These are phyloP conservation scores for Menura novaehollandiae DNA, from an alignment of 2,113 vertebrate genomes.

Conservation along the genomic window DNA sequence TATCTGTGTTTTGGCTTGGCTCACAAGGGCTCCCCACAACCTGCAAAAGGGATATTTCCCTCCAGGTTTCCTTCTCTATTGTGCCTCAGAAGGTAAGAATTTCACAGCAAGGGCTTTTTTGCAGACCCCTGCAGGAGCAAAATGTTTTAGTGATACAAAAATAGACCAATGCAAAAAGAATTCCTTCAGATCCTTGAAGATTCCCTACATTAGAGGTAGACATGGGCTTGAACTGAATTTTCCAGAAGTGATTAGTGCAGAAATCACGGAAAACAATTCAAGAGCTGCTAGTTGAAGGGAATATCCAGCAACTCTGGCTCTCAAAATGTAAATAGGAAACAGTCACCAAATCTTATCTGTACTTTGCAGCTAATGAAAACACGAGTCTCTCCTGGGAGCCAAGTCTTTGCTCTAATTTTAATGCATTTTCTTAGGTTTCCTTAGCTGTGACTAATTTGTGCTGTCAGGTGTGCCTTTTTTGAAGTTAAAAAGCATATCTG, in stretches of 20 bases:
- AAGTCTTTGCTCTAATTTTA: slow-evolving; percentile 41
- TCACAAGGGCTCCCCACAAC: neutral
- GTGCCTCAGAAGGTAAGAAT: neutral
- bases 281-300: neutral
- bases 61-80: neutral
- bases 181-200: neutral
- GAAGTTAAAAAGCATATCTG: slow-evolving; percentile 14
- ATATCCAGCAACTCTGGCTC: neutral
- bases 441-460: slow-evolving; percentile 26
- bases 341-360: slow-evolving; percentile 32
- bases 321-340: slow-evolving; percentile 28
- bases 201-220: neutral
- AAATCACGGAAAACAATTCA: neutral
- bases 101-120: neutral
- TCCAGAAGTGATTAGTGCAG: neutral
- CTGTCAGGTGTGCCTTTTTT: slow-evolving; percentile 20
- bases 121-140: neutral
- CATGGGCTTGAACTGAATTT: neutral
- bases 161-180: neutral
- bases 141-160: neutral
- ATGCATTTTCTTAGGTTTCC: slow-evolving; percentile 18
- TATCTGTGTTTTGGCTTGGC: neutral
- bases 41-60: neutral
- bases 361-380: slow-evolving; percentile 47
- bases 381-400: neutral